A percentile compares a stretch with the other conserved stretches of the same genome.
Evolutionary conservation across 2,113 vertebrate species (phyloP).

Genomic region (Spea multiplicata): DNA sequence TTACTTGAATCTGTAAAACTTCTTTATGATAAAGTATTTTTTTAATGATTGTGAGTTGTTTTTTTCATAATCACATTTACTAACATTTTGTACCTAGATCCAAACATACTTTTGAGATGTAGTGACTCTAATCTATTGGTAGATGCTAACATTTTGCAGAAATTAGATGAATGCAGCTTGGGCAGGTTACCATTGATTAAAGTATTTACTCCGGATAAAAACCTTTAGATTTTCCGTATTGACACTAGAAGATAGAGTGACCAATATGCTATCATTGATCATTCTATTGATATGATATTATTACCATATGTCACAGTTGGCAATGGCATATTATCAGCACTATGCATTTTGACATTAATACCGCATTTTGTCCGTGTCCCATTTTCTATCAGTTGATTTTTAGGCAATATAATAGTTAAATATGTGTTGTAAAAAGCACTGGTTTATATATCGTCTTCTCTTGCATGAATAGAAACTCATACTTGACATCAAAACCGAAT

Average conservation of each 20-base stretch:
- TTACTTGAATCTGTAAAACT: too few species aligned
- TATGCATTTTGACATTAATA: background rate
- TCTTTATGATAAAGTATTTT: background rate
- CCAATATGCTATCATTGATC: background rate
- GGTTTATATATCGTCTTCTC: too few species aligned
- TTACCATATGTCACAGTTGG: background rate
- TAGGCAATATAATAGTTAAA: background rate
- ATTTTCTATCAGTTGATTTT: too few species aligned
- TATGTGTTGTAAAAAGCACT: background rate
- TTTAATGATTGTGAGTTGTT: background rate
- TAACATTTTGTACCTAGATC: background rate
- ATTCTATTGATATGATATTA: background rate
- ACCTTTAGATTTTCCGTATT: background rate
- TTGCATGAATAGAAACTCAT: background rate
- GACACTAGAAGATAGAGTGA: background rate
- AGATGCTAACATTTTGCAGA: background rate
- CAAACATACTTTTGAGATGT: background rate
- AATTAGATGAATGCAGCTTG: background rate
- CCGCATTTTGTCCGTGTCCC: background rate
- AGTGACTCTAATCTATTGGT: background rate
- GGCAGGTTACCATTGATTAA: background rate
- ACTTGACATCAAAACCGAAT: too few species aligned
- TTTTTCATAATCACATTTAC: background rate
- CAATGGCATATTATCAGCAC: background rate
- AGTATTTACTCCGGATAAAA: background rate